Evolutionary conservation across 2,797 vertebrate species (phyloP).

Genomic region (Falco columbarius): DNA sequence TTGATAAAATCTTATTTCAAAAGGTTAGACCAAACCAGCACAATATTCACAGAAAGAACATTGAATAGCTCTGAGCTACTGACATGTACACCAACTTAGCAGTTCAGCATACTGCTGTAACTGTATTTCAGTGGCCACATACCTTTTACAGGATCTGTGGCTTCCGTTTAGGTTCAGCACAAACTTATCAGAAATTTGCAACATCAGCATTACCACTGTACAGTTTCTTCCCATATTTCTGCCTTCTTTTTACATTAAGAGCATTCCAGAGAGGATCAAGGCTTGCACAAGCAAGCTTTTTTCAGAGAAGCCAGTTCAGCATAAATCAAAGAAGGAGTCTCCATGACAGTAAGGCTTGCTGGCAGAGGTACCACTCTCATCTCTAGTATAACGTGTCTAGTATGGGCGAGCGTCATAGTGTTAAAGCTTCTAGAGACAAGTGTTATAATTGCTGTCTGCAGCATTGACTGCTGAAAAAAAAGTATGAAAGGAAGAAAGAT

Average conservation of each 20-base stretch:
- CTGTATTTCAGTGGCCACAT: background rate
- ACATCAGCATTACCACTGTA: background rate
- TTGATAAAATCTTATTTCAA: background rate
- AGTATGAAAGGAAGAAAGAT: background rate
- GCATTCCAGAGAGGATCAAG: background rate
- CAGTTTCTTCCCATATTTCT: background rate
- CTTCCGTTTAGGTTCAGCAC: background rate
- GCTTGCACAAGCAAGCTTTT: background rate
- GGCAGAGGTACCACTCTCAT: background rate
- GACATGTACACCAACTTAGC: background rate
- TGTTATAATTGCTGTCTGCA: background rate
- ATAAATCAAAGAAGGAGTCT: background rate
- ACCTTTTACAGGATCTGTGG: background rate
- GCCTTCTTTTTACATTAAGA: background rate
- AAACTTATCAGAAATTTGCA: background rate
- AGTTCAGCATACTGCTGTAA: background rate
- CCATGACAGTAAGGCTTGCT: background rate
- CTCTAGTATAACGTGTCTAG: background rate
- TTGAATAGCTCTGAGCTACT: background rate
- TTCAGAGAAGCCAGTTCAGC: background rate
- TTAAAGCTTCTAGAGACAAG: conserved; percentile 23
- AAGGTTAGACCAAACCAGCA: background rate
- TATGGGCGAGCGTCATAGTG: background rate
- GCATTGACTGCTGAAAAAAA: background rate
- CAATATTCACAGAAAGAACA: background rate